Percentiles rank a stretch among this genome's conserved stretches.
Conservation (phyloP, 2,797 vertebrate genomes). For the Triplophysa yarkandensis region DNA sequence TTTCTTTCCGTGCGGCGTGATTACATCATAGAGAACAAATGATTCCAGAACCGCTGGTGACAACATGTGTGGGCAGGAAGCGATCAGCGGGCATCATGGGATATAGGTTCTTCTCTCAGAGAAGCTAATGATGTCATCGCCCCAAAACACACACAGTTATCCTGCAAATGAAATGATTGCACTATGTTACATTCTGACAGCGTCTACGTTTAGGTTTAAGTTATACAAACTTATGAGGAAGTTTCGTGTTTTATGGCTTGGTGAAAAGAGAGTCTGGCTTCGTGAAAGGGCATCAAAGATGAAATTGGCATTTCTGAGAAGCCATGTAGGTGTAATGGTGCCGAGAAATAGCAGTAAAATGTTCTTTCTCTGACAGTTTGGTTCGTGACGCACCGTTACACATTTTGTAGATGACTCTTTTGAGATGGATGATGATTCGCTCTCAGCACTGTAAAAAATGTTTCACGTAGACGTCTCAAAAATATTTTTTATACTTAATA, state of each 20-base stretch:
- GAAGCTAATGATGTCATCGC: conserved; percentile 31
- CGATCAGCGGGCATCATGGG: conserved; percentile 23
- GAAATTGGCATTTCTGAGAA: neutral
- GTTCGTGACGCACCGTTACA: neutral
- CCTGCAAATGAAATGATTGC: neutral
- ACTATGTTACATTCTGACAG: neutral
- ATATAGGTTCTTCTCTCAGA: conserved; percentile 10
- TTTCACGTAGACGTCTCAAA: no score
- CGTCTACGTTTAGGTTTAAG: no score
- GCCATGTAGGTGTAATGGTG: conserved; percentile 1
- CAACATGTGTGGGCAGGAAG: conserved; percentile 57
- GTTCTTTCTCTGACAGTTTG: neutral
- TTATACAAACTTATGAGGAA: neutral
- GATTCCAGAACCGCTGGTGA: conserved; percentile 36
- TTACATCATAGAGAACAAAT: conserved; percentile 55
- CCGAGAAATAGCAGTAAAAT: neutral
- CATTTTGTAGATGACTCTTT: neutral
- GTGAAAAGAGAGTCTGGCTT: neutral
- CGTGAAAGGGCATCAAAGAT: conserved; percentile 15
- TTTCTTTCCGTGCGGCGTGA: conserved; percentile 42
- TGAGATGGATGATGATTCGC: neutral
- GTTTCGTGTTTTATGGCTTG: conserved; percentile 29
- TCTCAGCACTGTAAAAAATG: no score
- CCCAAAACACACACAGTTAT: conserved; percentile 5
- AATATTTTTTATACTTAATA: no score